Base-by-base conservation (phyloP, 2,888 invertebrate genomes). In the Macrophya annulata region DNA sequence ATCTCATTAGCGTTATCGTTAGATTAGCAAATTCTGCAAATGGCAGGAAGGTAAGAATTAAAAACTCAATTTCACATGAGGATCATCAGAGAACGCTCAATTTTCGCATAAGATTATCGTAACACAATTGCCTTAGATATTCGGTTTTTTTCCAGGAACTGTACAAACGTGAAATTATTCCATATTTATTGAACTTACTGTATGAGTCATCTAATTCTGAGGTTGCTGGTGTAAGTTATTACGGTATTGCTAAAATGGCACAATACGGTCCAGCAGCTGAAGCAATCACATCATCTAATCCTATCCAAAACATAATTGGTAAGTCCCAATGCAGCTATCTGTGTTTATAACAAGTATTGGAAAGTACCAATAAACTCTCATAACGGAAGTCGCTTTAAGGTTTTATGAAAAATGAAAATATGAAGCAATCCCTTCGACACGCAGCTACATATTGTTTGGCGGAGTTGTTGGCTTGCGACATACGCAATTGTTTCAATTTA, bases 181-280 rank as follows among this genome's bases (percentile, higher is more conserved):
- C 90, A 15, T 85, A 88, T 81, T 87, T 92, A 65, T 71, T 90
- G 45, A 71, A 74, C 15, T 85, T 86, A 6, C 85, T 91, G 77
- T 84, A 76, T 59, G 87, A 85, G 43, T 85, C 81, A 9, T 74
- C 87, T 15, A 85, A 89, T 31, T 85, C 86, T 40, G 88, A 89
- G 45, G 79, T 89, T 5, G 87, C 84, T 17, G 87, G 88, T 81
- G 87, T 87, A 12, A 88, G 86, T 87, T 92, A 90, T 85, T 87
- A 84, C 4, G 91, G 90, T 6, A 88, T 92, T 65, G 90, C 89
- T 3, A 89, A 87, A 85, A 92, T 92, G 91, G 83, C 88, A n/a
- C 86, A 88, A 8, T 87, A 90, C 76, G 84, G 81, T 37, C 87
- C 86, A 31, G 90, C 92, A 3, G 89, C 89, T 6, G 85, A 88